These are phyloP conservation scores for Poeciliopsis paucimaculata DNA, from an alignment of 2,797 vertebrate species.

Conservation along the genomic window DNA sequence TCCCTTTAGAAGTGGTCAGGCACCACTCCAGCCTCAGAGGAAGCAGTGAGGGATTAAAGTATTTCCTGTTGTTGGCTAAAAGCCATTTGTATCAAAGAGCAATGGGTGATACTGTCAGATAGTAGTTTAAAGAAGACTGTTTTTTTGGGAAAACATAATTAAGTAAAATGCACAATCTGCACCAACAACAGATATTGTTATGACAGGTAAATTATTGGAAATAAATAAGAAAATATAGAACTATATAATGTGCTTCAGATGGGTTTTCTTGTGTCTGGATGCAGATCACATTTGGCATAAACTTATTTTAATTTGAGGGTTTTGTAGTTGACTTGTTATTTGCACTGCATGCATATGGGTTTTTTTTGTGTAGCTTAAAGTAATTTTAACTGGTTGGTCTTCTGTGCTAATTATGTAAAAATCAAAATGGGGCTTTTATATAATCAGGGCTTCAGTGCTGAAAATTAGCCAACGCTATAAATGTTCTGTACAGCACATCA, in stretches of 20 bases:
- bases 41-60: constrained; percentile 28
- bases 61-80: constrained; percentile 32
- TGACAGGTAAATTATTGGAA: background rate
- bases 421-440: background rate
- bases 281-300: background rate
- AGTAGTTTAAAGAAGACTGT: background rate
- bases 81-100: constrained; percentile 37
- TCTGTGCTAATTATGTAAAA: background rate
- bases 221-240: background rate
- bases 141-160: background rate
- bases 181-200: background rate
- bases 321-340: background rate
- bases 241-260: background rate
- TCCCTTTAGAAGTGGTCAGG: background rate
- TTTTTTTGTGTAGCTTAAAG: background rate
- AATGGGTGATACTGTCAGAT: background rate
- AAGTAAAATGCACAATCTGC: background rate
- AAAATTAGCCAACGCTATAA: background rate
- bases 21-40: background rate
- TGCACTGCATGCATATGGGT: background rate
- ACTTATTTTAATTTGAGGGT: background rate
- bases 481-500: background rate
- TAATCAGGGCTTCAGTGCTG: background rate
- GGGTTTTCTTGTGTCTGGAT: background rate
- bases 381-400: background rate